Conservation (phyloP, 2,113 vertebrate genomes). For the Caranx melampygus region DNA sequence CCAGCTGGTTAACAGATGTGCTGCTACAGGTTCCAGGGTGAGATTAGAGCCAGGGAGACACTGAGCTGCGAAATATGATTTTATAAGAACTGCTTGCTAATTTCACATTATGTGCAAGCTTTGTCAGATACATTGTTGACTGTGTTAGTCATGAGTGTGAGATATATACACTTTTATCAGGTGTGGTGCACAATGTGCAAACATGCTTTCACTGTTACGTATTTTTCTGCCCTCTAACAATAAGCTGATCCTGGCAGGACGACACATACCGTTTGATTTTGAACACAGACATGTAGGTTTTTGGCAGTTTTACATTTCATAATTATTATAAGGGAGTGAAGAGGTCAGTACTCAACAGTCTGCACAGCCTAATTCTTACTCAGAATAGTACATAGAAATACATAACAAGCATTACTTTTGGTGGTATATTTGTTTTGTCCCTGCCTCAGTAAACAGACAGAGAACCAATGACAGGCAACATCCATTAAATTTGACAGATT, state of each 20-base stretch:
- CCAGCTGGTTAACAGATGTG: conserved; percentile 28
- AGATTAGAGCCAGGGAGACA: conserved; percentile 3
- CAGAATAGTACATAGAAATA: neutral
- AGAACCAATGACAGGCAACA: neutral
- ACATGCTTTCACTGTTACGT: conserved; percentile 20
- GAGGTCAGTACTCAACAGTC: neutral
- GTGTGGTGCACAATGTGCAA: conserved; percentile 30
- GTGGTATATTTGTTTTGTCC: neutral
- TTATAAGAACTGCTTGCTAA: neutral
- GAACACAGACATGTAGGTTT: neutral
- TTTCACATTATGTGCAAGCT: neutral
- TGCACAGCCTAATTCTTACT: neutral
- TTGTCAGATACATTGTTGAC: neutral
- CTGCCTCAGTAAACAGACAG: neutral
- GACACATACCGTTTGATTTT: neutral
- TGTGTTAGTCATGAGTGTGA: neutral
- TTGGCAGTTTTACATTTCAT: neutral
- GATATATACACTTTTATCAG: conserved; percentile 40
- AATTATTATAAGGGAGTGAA: neutral
- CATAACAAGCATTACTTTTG: neutral
- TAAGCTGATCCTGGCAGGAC: neutral
- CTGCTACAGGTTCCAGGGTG: conserved; percentile 28
- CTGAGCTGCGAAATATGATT: neutral
- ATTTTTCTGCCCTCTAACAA: neutral
- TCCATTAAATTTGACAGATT: neutral